A percentile compares a stretch with the other conserved stretches of the same genome.
Conservation (phyloP, 2,797 vertebrate genomes). For the Cossypha polioptera region DNA sequence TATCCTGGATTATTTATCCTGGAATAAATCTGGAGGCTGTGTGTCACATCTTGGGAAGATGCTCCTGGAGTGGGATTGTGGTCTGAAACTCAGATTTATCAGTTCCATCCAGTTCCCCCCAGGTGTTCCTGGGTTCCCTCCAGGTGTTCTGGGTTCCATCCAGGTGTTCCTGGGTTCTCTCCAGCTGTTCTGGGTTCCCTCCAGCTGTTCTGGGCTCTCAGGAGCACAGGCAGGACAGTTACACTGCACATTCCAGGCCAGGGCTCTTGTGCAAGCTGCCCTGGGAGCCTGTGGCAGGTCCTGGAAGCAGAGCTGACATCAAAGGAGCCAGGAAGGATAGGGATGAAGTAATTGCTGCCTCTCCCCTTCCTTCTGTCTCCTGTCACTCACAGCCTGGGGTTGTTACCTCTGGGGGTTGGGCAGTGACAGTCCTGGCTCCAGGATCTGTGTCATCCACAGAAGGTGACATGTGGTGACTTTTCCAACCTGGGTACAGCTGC, state of each 20-base stretch:
- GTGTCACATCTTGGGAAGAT: background rate
- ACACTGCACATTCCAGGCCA: fast-evolving
- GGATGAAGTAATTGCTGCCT: background rate
- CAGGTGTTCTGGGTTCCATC: background rate
- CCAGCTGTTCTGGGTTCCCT: background rate
- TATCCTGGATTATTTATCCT: background rate
- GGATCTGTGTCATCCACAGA: background rate
- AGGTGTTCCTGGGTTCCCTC: too few species aligned
- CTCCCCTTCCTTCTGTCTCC: background rate
- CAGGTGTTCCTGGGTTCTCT: background rate
- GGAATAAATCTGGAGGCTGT: background rate
- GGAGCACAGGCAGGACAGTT: fast-evolving
- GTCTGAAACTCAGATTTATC: fast-evolving
- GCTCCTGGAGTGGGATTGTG: background rate
- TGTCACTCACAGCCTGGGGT: background rate
- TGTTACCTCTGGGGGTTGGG: background rate
- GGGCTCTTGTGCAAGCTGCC: background rate
- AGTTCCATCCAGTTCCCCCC: too few species aligned
- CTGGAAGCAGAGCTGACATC: background rate
- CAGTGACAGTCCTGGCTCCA: background rate
- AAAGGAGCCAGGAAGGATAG: background rate
- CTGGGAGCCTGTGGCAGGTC: background rate
- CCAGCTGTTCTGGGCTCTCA: background rate
- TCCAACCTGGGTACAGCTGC: background rate
- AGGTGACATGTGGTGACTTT: background rate